Evolutionary conservation across 2,888 invertebrate genomes (phyloP), one percentile per base, ranked within the genome.

Genomic region (Xestoiulus laeticollis): DNA sequence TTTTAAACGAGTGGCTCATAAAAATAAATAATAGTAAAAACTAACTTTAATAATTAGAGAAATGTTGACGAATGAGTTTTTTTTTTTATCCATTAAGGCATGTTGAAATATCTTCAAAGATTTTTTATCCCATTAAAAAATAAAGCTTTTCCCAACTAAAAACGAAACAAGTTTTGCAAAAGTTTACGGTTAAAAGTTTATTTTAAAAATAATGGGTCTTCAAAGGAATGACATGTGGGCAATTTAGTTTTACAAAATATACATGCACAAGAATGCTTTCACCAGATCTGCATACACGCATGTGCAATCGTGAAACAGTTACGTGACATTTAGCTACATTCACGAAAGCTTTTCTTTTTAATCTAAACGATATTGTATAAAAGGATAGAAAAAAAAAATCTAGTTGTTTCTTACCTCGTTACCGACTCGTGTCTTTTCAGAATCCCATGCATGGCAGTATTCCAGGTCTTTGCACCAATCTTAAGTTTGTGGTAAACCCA

Each of bases 401-500:
- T n/a, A n/a, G n/a, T n/a, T 10, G 30, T 26, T 6, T 78, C 78
- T 78, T 78, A 78, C 78, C 78, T 78, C 30, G 30, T 78, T 30
- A 78, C 78, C 14, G 30, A 30, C 78, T 78, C 30, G 4, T 78
- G 26, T 78, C 30, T 78, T 78, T 78, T 78, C 78, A 30, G 30
- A 78, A 78, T 78, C 30, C 78, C 78, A 78, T 78, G 78, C 78
- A 78, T 78, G 78, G 78, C 78, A 78, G 78, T 78, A 78, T 78
- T 78, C 78, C 78, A 26, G 78, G 78, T 78, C 78, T 26, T 30
- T 78, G 78, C 78, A 78, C 78, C 78, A 78, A 78, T 30, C 14
- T 78, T 78, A 26, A 30, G 78, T 30, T 78, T 78, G 78, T 8
- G 30, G 78, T 78, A 78, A 78, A 78, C 78, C 78, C 78, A 78